phyloP scores from a whole-genome alignment of 2,888 invertebrate species.

The Hartigia nigra region DNA sequence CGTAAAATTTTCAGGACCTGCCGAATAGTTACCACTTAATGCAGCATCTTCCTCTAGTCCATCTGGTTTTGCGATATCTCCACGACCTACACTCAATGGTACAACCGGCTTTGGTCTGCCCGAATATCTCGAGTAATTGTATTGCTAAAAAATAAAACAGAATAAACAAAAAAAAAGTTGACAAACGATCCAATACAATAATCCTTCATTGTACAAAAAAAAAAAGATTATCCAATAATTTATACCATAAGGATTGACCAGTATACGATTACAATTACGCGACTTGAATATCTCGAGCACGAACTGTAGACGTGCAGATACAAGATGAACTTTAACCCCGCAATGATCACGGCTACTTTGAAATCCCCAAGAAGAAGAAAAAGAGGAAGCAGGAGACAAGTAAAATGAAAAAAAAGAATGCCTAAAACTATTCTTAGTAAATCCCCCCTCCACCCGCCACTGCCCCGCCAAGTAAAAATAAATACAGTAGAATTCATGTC shows the following conservation, averaged over 20 bases:
- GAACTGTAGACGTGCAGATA: not conserved
- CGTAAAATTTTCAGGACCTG: not conserved
- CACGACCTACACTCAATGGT: conserved; percentile 33
- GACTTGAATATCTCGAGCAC: not conserved
- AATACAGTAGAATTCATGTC: not conserved
- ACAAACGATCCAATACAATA: not conserved
- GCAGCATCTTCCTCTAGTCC: conserved; percentile 28
- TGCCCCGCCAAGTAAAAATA: not conserved
- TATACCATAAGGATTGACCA: not conserved
- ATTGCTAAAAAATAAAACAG: conserved; percentile 29
- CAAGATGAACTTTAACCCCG: not conserved
- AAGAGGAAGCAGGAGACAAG: not conserved
- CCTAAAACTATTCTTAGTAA: not conserved
- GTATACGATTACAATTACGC: not conserved
- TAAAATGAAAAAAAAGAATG: not conserved
- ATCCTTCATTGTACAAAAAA: not conserved
- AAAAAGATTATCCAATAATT: not conserved
- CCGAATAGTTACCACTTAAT: not conserved
- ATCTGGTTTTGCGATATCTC: conserved; percentile 40
- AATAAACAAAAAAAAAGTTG: not conserved
- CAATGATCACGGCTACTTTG: not conserved
- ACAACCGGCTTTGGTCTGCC: conserved; percentile 30
- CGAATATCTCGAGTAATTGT: conserved; percentile 23
- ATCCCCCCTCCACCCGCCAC: no score
- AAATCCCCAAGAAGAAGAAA: not conserved